A percentile compares a stretch with the other conserved stretches of the same genome.
Evolutionary conservation across 2,113 vertebrate genomes (phyloP).

Genomic region (Perccottus glenii): DNA sequence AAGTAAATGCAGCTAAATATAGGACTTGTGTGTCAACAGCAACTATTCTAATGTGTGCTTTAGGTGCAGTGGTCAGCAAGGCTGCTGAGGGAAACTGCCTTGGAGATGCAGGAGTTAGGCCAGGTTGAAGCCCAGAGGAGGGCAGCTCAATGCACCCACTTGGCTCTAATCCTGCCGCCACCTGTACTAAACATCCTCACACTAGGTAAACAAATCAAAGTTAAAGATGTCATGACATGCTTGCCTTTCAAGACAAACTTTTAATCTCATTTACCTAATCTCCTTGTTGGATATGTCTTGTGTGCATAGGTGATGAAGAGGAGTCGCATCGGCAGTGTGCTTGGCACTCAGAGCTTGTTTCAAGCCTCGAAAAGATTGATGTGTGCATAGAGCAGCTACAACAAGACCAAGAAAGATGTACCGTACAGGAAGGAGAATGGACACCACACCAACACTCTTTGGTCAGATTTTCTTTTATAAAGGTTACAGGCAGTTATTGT

Average conservation of each 20-base stretch:
- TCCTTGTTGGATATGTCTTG: slow-evolving; percentile 10
- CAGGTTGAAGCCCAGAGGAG: slow-evolving; percentile 76
- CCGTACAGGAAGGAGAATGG: slow-evolving; percentile 44
- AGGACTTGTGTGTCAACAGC: neutral
- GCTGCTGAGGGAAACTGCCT: slow-evolving; percentile 61
- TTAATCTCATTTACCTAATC: slow-evolving; percentile 19
- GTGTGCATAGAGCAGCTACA: slow-evolving; percentile 77
- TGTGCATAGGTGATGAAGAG: slow-evolving; percentile 78
- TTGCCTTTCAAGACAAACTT: slow-evolving; percentile 19
- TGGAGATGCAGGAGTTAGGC: slow-evolving; percentile 68
- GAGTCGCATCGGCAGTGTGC: slow-evolving; percentile 82
- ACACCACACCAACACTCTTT: slow-evolving; percentile 6
- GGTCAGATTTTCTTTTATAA: slow-evolving; percentile 45
- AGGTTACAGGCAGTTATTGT: neutral
- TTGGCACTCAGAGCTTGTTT: slow-evolving; percentile 73
- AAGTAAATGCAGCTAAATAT: neutral
- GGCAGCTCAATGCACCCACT: slow-evolving; percentile 44
- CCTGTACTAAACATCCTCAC: slow-evolving; percentile 69
- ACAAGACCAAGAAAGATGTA: slow-evolving; percentile 67
- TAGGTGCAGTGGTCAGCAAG: slow-evolving; percentile 70
- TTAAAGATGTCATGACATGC: slow-evolving; percentile 12
- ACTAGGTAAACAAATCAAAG: slow-evolving; percentile 54
- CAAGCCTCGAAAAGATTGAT: slow-evolving; percentile 76
- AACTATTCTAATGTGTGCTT: neutral
- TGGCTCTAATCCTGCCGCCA: slow-evolving; percentile 69